Evolutionary conservation across 2,888 invertebrate genomes (phyloP).

Genomic region (Lithodes maja): DNA sequence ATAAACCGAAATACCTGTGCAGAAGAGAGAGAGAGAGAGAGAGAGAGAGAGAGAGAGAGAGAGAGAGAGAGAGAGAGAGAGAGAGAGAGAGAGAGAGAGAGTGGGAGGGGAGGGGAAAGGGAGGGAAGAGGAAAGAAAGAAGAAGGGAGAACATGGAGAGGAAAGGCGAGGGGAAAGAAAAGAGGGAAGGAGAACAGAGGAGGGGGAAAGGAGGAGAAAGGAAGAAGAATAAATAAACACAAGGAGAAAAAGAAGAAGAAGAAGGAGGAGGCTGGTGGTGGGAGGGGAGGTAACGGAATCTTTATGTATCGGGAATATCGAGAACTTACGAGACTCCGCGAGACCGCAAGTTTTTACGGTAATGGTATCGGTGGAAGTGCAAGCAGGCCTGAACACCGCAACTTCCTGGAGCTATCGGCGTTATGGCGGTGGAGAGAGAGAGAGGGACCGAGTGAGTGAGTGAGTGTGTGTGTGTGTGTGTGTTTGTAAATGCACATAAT

Average conservation of each 20-base stretch:
- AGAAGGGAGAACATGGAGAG: background rate
- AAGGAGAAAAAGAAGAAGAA: background rate
- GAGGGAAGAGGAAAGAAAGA: background rate
- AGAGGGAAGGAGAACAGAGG: background rate
- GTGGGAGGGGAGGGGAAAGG: background rate
- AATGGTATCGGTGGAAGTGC: background rate
- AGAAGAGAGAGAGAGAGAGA: too few species aligned
- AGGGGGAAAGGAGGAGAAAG: background rate
- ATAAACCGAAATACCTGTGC: background rate
- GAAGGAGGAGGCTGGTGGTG: background rate
- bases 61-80: background rate
- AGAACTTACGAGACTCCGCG: background rate
- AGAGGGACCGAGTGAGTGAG: background rate
- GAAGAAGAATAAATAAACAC: background rate
- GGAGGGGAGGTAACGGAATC: background rate
- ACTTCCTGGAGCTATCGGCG: background rate
- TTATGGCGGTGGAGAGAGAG: background rate
- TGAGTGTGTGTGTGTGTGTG: too few species aligned
- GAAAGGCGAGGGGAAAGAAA: background rate
- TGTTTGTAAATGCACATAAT: too few species aligned
- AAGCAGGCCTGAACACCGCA: background rate
- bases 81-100: background rate
- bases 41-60: too few species aligned
- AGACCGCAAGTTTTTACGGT: background rate
- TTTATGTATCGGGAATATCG: background rate